Percentiles rank a stretch among this genome's conserved stretches.
Evolutionary conservation across 2,888 invertebrate species (phyloP).

Genomic region (Mythimna loreyi): DNA sequence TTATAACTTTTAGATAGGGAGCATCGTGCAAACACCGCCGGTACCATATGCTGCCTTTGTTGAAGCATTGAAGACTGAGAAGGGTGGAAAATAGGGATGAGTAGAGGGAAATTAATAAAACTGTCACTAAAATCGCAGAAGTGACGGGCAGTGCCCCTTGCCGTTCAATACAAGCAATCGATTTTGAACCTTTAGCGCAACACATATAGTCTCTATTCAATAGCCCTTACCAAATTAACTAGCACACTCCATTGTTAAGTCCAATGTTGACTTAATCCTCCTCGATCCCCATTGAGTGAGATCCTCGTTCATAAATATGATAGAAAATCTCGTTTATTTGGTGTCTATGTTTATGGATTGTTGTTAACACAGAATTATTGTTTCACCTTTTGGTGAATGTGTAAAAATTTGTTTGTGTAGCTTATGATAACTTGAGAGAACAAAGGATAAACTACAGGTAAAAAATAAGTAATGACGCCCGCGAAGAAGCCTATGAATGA

Average conservation of each 20-base stretch:
- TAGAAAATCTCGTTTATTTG: slow-evolving; percentile 61
- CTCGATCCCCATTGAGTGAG: slow-evolving; percentile 80
- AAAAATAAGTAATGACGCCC: slow-evolving; percentile 82
- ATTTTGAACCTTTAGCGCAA: slow-evolving; percentile 74
- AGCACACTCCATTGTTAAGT: slow-evolving; percentile 82
- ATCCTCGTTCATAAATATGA: slow-evolving; percentile 84
- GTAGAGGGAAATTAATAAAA: slow-evolving; percentile 94
- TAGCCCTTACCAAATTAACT: slow-evolving; percentile 70
- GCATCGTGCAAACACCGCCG: slow-evolving; percentile 73
- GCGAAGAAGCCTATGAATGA: slow-evolving; percentile 78
- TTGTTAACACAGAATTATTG: slow-evolving; percentile 7
- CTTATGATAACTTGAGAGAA: slow-evolving; percentile 67
- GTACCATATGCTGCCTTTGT: slow-evolving; percentile 84
- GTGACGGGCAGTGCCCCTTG: slow-evolving; percentile 85
- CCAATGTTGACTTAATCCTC: slow-evolving; percentile 87
- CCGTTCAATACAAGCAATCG: slow-evolving; percentile 63
- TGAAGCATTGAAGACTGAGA: slow-evolving; percentile 84
- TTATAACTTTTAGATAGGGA: slow-evolving; percentile 35
- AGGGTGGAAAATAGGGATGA: slow-evolving; percentile 88
- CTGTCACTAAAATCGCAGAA: slow-evolving; percentile 93
- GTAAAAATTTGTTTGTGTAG: slow-evolving; percentile 25
- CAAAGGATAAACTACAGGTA: slow-evolving; percentile 65
- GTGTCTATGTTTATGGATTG: slow-evolving; percentile 38
- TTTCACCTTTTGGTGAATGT: background rate
- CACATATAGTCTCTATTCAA: slow-evolving; percentile 71